These are phyloP conservation scores for Metopia argyrocephala DNA, from an alignment of 2,888 invertebrate species.

Conservation along the genomic window DNA sequence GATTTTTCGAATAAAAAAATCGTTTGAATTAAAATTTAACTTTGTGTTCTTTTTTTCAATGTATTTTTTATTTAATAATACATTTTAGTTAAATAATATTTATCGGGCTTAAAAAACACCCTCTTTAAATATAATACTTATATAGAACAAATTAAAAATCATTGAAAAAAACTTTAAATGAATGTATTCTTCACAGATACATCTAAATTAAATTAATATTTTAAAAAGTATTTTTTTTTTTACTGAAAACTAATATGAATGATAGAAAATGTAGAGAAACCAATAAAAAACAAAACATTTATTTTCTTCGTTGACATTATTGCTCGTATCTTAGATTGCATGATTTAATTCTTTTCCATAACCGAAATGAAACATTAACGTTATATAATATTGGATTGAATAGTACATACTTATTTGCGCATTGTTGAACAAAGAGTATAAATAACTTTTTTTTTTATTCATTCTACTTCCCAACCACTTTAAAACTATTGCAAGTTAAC, in stretches of 20 bases:
- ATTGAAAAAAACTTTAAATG: no score
- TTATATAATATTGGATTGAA: constrained; percentile 27
- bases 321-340: not conserved
- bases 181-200: not conserved
- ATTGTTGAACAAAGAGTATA: constrained; percentile 51
- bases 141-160: no score
- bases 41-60: no score
- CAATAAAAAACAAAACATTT: no score
- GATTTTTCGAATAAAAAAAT: no score
- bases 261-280: no score
- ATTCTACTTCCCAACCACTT: constrained; percentile 23
- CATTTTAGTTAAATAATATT: not conserved
- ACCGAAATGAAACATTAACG: not conserved
- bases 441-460: constrained; percentile 44
- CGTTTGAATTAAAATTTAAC: no score
- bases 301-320: not conserved
- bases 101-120: no score
- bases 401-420: constrained; percentile 51
- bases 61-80: not conserved
- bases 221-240: not conserved
- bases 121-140: no score
- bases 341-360: constrained; percentile 12
- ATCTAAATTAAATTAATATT: not conserved
- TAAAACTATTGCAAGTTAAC: constrained; percentile 39
- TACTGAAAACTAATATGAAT: no score